Evolutionary conservation across 1,140 invertebrate species (phyloP).

Genomic region (Hycleus phaleratus): DNA sequence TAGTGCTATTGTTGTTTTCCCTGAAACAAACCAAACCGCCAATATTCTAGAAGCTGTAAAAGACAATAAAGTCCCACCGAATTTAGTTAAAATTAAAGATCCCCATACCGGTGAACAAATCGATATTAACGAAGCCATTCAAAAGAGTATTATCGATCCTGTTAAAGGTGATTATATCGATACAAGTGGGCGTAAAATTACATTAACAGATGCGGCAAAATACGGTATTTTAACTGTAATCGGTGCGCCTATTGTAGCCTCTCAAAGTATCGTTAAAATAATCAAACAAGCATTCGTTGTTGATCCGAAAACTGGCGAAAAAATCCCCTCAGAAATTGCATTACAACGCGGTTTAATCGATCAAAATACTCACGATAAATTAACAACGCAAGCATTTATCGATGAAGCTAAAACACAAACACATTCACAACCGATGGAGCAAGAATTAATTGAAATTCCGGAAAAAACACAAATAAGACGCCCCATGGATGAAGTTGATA

Average conservation of each 20-base stretch:
- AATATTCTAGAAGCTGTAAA: conserved; percentile 62
- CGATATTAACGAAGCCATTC: conserved; percentile 66
- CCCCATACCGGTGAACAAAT: conserved; percentile 62
- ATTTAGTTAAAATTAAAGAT: conserved; percentile 68
- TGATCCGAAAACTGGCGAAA: conserved; percentile 69
- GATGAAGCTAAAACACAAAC: conserved; percentile 7
- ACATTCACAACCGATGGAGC: background rate
- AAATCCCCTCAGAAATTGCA: conserved; percentile 69
- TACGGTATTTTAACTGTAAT: conserved; percentile 61
- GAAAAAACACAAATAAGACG: no score
- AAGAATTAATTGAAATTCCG: background rate
- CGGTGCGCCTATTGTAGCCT: conserved; percentile 61
- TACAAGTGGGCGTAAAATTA: conserved; percentile 54
- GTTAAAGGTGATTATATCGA: conserved; percentile 64
- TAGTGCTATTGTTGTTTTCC: conserved; percentile 63
- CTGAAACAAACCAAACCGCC: conserved; percentile 58
- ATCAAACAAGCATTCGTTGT: conserved; percentile 58
- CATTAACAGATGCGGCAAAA: conserved; percentile 67
- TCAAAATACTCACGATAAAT: conserved; percentile 50
- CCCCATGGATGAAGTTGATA: conserved; percentile 9
- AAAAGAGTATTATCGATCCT: conserved; percentile 65
- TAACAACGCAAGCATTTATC: conserved; percentile 40
- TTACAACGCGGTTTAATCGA: conserved; percentile 71
- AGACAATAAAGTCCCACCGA: conserved; percentile 56
- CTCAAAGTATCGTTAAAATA: conserved; percentile 46